Evolutionary conservation across 2,797 vertebrate species (phyloP).

Genomic region (Leptoclinus maculatus): DNA sequence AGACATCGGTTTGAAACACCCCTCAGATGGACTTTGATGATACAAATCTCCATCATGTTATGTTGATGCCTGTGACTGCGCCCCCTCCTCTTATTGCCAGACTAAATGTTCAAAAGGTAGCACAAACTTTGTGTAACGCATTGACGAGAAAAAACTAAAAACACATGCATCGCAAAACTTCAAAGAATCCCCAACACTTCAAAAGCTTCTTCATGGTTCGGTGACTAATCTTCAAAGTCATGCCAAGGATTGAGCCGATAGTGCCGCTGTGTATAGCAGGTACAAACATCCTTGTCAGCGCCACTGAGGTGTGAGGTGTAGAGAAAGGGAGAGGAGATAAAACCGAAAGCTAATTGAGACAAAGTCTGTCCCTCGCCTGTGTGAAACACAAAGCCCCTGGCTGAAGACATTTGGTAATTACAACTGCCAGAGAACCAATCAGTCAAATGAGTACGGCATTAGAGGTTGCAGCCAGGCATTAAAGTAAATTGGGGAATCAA

Average conservation of each 20-base stretch:
- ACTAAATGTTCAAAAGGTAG: constrained; percentile 71
- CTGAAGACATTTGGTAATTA: constrained; percentile 76
- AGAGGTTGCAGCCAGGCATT: constrained; percentile 66
- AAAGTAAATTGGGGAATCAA: constrained; percentile 63
- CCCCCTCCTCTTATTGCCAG: constrained; percentile 44
- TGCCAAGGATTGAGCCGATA: constrained; percentile 71
- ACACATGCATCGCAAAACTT: constrained; percentile 55
- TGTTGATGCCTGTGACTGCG: constrained; percentile 52
- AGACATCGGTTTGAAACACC: constrained; percentile 45
- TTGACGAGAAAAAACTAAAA: constrained; percentile 31
- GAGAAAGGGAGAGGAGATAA: constrained; percentile 68
- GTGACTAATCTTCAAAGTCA: constrained; percentile 78
- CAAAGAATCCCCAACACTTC: constrained; percentile 73
- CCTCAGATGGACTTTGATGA: constrained; percentile 66
- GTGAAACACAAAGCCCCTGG: constrained; percentile 62
- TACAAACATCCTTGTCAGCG: constrained; percentile 70
- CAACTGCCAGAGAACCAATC: constrained; percentile 70
- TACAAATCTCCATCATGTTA: constrained; percentile 66
- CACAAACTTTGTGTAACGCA: constrained; percentile 60
- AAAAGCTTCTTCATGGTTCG: constrained; percentile 71
- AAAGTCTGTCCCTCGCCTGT: constrained; percentile 69
- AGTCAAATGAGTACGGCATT: constrained; percentile 71
- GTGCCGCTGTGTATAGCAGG: constrained; percentile 63
- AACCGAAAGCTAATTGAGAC: constrained; percentile 80
- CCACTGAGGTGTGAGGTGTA: constrained; percentile 64